Base-by-base conservation (phyloP, 2,113 vertebrate species). In the Oryzias woworae region DNA sequence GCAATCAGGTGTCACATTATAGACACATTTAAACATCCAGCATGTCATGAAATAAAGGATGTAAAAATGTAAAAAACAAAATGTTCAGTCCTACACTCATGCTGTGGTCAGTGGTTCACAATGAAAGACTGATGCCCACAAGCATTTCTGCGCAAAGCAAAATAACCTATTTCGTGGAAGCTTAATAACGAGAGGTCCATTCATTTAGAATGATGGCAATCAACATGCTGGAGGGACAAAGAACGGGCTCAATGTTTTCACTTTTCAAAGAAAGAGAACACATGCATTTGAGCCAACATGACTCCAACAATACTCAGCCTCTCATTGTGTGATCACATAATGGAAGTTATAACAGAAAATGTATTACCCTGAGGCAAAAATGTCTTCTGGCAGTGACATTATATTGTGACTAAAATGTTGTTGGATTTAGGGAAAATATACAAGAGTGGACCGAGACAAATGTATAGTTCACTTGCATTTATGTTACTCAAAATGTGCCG, bases 11-110 rank as follows among this genome's bases (percentile, higher is more conserved):
- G 36, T 3, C 12, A 10, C 36, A 36, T 10, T 18, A 18, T 3
- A 7, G 4, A n/a, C 14, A 28, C 28, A 53, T 36, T 36, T 2
- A n/a, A n/a, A 36, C 26, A 18, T 17, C 52, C 14, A 36, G 18
- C 10, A 36, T 17, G 15, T 16, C 12, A 26, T 23, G 2, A 53
- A 16, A 43, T 69, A 52, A 16, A 22, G 67, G 45, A 53, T 61
- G 66, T 62, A 46, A 60, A 81, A 71, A 56, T 82, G 73, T 74
- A 26, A 82, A 87, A 80, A 56, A 54, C 71, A 86, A 82, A 84
- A 63, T 69, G 47, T 71, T 74, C 36, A 36, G 36, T 10, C 36
- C 12, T 36, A 12, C 1, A 36, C 36, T 12, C 1, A 57, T n/a
- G 22, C 53, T 73, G 74, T 16, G 77, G 58, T 73, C 62, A 56